Evolutionary conservation across 2,797 vertebrate species (phyloP), one percentile per base, ranked within the genome.

Genomic region (Gadopsis marmoratus): DNA sequence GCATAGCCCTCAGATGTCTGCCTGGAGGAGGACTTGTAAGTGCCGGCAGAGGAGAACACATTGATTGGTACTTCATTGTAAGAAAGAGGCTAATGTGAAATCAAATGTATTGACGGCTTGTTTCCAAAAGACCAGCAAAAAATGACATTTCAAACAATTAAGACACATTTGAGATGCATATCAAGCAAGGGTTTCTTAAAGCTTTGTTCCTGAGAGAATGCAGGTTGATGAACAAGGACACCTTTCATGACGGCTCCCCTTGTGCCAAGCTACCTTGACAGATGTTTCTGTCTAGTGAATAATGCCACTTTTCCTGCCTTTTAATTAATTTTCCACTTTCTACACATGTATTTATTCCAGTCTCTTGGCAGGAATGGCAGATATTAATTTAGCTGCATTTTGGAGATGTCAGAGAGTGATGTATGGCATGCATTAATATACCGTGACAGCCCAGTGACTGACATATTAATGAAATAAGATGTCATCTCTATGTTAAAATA

Each of bases 281-380:
- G 90, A 93, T 95, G 94, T 92, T 95, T 95, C 86, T 89, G 88
- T 91, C 76, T 86, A 63, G 83, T 96, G 94, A 96, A 93, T 94
- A 92, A 95, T 84, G 70, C 94, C 91, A 92, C 84, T 88, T 92
- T 93, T 93, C 80, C 76, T 93, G 82, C 80, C 87, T 29, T 76
- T 89, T 88, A 91, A 88, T 93, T 92, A 85, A 96, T 95, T 92
- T 92, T 80, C 92, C 89, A 90, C 91, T 60, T 86, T 91, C 87
- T 88, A 80, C 91, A 71, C 89, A 83, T 81, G 79, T 79, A 80
- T 94, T 88, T 95, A 82, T 92, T 95, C 85, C 53, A 84, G 79
- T 84, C 91, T 92, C 83, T 79, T 86, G 87, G 88, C 89, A 84
- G 79, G 53, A 69, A 87, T 74, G 71, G 84, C 76, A 88, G 90